Evolutionary conservation across 2,888 invertebrate species (phyloP).

Genomic region (Gryllus longicercus): DNA sequence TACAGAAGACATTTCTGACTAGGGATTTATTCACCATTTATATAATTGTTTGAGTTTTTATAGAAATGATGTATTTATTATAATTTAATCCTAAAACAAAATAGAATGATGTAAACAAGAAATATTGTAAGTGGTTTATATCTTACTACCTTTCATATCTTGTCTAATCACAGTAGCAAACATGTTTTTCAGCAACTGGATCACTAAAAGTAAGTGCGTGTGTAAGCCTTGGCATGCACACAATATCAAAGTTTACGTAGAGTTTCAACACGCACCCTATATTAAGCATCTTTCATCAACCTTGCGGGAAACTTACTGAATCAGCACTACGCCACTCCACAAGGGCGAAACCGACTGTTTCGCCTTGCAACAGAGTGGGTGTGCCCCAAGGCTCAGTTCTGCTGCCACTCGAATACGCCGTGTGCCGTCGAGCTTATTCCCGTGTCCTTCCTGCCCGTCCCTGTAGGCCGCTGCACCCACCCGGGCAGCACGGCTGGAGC

Average conservation of each 20-base stretch:
- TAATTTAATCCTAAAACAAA: too few species aligned
- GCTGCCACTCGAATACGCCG: too few species aligned
- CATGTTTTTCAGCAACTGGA: background rate
- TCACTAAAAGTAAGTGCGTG: background rate
- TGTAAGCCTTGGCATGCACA: conserved; percentile 9
- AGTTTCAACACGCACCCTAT: background rate
- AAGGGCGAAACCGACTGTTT: background rate
- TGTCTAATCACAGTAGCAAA: background rate
- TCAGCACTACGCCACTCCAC: background rate
- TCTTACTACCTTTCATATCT: background rate
- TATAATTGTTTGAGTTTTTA: too few species aligned
- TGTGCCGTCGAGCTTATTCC: background rate
- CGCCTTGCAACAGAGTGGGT: background rate
- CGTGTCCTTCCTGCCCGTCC: background rate
- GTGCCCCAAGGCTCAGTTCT: background rate
- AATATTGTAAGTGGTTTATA: background rate
- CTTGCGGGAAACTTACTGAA: conserved; percentile 9
- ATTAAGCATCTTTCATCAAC: background rate
- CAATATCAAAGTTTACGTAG: background rate
- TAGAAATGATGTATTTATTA: too few species aligned
- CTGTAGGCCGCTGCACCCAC: background rate
- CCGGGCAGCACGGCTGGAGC: background rate
- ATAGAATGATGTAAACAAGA: background rate
- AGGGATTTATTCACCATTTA: too few species aligned
- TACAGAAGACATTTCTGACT: too few species aligned